Evolutionary conservation across 2,888 invertebrate genomes (phyloP).

Genomic region (Clusia tigrina): DNA sequence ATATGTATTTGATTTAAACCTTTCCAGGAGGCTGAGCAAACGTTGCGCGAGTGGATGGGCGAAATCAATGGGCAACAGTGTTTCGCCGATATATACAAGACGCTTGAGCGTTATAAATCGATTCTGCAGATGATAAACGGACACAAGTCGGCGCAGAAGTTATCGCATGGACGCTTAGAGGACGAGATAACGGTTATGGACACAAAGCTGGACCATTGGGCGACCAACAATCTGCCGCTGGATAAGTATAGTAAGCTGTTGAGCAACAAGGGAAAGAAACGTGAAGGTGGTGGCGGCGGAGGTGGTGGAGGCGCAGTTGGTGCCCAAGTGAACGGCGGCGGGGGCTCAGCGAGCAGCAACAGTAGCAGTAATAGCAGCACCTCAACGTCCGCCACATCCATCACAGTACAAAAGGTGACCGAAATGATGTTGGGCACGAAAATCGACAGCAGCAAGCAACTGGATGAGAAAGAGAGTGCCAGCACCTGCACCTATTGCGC

Average conservation of each 20-base stretch:
- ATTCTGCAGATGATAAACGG: slow-evolving; percentile 66
- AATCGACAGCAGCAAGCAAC: slow-evolving; percentile 49
- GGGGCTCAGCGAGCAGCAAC: slow-evolving; percentile 28
- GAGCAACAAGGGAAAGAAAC: slow-evolving; percentile 59
- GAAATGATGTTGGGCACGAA: slow-evolving; percentile 58
- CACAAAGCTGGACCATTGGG: slow-evolving; percentile 65
- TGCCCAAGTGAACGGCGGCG: slow-evolving; percentile 38
- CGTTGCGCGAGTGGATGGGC: slow-evolving; percentile 68
- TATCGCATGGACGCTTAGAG: slow-evolving; percentile 62
- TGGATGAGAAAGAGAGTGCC: slow-evolving; percentile 42
- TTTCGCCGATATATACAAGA: slow-evolving; percentile 66
- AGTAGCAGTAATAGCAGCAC: slow-evolving; percentile 35
- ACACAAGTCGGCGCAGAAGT: slow-evolving; percentile 54
- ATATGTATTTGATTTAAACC: too few relatives aligned
- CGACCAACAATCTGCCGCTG: slow-evolving; percentile 62
- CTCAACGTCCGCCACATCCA: slow-evolving; percentile 36
- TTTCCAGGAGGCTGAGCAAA: slow-evolving; percentile 67
- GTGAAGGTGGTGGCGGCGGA: slow-evolving; percentile 43
- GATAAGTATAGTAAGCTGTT: slow-evolving; percentile 62
- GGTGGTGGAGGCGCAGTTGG: slow-evolving; percentile 36
- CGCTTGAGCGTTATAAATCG: slow-evolving; percentile 67
- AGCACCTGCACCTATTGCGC: slow-evolving; percentile 69
- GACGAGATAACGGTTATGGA: slow-evolving; percentile 65
- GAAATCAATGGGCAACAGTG: slow-evolving; percentile 61
- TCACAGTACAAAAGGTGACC: slow-evolving; percentile 46